phyloP scores from a whole-genome alignment of 1,140 invertebrate species.

The Neodiprion pinetum region DNA sequence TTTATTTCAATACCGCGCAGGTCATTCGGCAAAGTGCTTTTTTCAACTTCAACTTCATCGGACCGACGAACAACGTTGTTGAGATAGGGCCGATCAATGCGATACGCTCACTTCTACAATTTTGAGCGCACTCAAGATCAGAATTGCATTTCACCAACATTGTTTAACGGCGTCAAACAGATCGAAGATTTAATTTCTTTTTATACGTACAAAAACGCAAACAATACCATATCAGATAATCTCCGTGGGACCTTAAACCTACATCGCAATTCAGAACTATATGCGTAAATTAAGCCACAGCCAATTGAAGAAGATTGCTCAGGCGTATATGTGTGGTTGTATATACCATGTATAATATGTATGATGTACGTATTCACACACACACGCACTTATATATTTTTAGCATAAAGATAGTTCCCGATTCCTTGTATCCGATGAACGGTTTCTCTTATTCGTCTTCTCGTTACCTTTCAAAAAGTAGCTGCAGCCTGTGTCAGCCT shows the following conservation, averaged over 20 bases:
- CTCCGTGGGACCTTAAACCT: background rate
- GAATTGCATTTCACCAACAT: no score
- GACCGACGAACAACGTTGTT: no score
- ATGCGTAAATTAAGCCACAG: conserved; percentile 5
- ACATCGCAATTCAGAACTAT: background rate
- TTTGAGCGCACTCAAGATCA: no score
- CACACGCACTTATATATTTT: no score
- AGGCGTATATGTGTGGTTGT: background rate
- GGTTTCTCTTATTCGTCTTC: background rate
- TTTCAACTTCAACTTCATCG: no score
- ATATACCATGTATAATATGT: background rate
- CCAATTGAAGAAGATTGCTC: background rate
- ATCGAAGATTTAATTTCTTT: no score
- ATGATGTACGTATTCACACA: no score
- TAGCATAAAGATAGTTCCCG: background rate
- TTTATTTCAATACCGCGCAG: no score
- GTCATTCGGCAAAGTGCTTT: no score
- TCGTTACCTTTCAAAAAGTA: background rate
- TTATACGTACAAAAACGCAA: background rate
- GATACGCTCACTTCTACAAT: no score
- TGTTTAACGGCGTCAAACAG: no score
- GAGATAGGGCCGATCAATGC: no score
- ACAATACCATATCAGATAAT: background rate
- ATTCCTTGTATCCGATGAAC: background rate
- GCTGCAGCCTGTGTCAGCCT: background rate